Base-by-base conservation (phyloP, 1,140 invertebrate genomes). In the Wiebesia pumilae region DNA sequence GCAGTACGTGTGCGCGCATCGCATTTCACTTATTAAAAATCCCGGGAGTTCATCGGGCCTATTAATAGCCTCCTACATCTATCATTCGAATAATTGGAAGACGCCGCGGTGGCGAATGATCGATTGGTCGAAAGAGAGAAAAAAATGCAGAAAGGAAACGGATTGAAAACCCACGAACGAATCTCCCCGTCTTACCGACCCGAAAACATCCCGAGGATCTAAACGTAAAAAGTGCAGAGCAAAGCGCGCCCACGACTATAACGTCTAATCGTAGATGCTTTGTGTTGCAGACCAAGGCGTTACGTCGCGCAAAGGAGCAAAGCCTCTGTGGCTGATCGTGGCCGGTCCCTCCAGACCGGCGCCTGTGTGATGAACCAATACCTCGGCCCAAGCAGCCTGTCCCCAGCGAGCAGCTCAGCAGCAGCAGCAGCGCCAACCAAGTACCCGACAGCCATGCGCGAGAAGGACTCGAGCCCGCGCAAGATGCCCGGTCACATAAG, bases 391-490 rank as follows among this genome's bases (percentile, higher is more conserved):
- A 91, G 90, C 90, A 92, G 90, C 89, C 90, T 92, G 90, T 91
- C 92, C 91, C 40, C 33, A 71, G 75, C 85, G 71, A 77, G 67
- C 89, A 91, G 89, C 90, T 91, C 87, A 47, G 35, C 51, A 77
- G 69, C 69, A 38, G 58, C 58, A 69, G 58, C 83, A 24, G 33
- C 71, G 21, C 54, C 85, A 4, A 82, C 71, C 81, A 92, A 92
- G 84, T 93, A 93, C 87, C 91, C 92, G 82, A 91, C 92, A 93
- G 93, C 93, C 91, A 97, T 97, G 96, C 95, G 96, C 93, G 96
- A 97, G 93, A 97, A 97, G 93, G 96, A 97, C 93, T 96, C 96
- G 87, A 96, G 95, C 90, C 96, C 96, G 86, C 94, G 96, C 90
- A 97, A 97, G 93, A 96, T 97, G 96, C 94, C 94, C 51, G 94